Percentiles rank a stretch among this genome's conserved stretches.
phyloP scores from a whole-genome alignment of 2,113 vertebrate species.

The Melanerpes formicivorus region DNA sequence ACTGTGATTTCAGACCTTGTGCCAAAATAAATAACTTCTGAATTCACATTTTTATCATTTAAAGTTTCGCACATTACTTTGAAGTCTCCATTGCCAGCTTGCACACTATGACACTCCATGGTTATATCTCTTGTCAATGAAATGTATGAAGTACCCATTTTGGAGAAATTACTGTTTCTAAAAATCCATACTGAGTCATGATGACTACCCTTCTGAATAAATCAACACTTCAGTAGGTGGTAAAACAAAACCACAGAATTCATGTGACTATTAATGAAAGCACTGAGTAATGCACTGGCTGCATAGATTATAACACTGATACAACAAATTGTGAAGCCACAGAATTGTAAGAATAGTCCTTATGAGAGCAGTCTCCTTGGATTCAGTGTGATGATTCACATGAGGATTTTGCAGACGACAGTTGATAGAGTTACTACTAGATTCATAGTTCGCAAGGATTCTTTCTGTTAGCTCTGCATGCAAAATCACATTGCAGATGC shows the following conservation, averaged over 20 bases:
- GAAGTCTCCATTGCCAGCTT: background rate
- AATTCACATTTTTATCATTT: background rate
- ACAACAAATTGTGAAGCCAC: background rate
- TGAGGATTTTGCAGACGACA: background rate
- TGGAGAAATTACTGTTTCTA: background rate
- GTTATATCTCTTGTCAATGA: background rate
- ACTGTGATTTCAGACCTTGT: background rate
- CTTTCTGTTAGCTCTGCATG: background rate
- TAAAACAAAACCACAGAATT: background rate
- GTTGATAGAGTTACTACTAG: background rate
- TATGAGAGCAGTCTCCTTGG: background rate
- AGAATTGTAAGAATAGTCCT: background rate
- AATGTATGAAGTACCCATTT: background rate
- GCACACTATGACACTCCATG: background rate
- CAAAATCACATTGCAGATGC: background rate
- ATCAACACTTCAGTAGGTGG: background rate
- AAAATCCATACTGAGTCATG: accelerated
- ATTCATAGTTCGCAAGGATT: background rate
- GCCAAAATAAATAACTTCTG: background rate
- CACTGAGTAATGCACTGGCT: accelerated
- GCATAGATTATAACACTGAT: background rate
- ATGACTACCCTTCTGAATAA: background rate
- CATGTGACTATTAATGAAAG: background rate
- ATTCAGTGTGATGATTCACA: background rate
- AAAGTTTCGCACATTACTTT: background rate